Base-by-base conservation (phyloP, 2,113 vertebrate genomes). In the Accipiter cooperii region DNA sequence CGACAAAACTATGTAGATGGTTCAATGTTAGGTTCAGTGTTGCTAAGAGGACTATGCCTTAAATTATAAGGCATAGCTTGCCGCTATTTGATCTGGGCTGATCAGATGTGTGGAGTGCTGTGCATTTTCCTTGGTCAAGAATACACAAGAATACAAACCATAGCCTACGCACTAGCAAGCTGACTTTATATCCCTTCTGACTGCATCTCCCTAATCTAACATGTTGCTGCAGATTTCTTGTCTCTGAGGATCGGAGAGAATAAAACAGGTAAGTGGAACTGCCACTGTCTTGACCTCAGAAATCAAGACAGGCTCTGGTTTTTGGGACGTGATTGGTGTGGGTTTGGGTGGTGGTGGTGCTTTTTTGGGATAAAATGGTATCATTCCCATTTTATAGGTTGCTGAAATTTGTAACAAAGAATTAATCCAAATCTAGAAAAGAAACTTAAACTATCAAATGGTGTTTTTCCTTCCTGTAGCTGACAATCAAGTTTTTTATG, bases 331-430 rank as follows among this genome's bases (percentile, higher is more conserved):
- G 15, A 3, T 20, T 55, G 13, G 3, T 40, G 10, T 47, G 25
- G 13, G 2, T 2, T 31, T 0, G 1, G 5, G 5, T 6, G 6
- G 15, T 46, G 51, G 15, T 28, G 15, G 15, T 29, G 13, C 2
- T 46, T 40, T 60, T 51, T 90, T 80, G 90, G 2, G 19, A 68
- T 4, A 63, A 77, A 78, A 75, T 20, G 0, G 0, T 24, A 47
- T 52, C 3, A 34, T 38, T 85, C 34, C 2, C 1, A 34, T 61
- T 47, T 73, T 44, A 63, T 33, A 70, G 2, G 9, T 38, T 78
- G 10, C 22, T 75, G 28, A 75, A 74, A 84, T 55, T 77, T 73
- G 8, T 55, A 52, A 36, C 9, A 57, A 33, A 47, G 9, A 51
- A 34, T 73, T 76, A 47, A 83, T 69, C 18, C 2, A 65, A 75